Evolutionary conservation across 2,113 vertebrate species (phyloP), one percentile per base, ranked within the genome.

Genomic region (Uropsilus gracilis): DNA sequence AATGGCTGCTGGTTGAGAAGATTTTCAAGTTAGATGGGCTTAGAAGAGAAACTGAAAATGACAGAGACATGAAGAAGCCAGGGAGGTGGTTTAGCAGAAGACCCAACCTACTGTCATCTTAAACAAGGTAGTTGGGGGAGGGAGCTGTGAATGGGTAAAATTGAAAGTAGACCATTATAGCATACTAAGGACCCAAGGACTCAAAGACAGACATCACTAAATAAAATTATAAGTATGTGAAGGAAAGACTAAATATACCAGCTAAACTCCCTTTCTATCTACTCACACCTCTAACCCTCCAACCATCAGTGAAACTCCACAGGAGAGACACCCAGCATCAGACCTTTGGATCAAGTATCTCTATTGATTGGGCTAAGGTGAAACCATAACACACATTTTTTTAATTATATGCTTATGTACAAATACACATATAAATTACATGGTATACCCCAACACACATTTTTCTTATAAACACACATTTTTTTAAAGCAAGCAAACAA

Each of bases 11-110:
- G 34, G 55, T 84, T 76, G 77, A 71, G 26, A 82, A 71, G 26
- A 91, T 68, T 91, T 92, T 57, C 20, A 86, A 34, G 55, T 42
- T 18, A 91, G 34, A 48, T 86, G 39, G 24, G 6, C 63, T 59
- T 77, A 32, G 28, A 63, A 85, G 66, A 75, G 44, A 66, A 80
- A 64, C 16, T 24, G 44, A 75, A 90, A 68, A 26, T 24, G 16
- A 39, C 32, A 1, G 2, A 72, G 57, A 32, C 26, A 50, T 57
- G 46, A 90, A 46, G 69, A 90, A 57, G 44, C 71, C 48, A 85
- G 28, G 63, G 32, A 71, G 50, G 50, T 53, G 50, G 50, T 53
- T 80, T 61, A 82, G 73, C 46, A 93, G 66, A 93, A 95, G 89
- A 39, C 48, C 50, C 85, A 46, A 53, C 50, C 85, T 46, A 53